Conservation (phyloP, 2,888 invertebrate species). For the Thymelicus sylvestris region DNA sequence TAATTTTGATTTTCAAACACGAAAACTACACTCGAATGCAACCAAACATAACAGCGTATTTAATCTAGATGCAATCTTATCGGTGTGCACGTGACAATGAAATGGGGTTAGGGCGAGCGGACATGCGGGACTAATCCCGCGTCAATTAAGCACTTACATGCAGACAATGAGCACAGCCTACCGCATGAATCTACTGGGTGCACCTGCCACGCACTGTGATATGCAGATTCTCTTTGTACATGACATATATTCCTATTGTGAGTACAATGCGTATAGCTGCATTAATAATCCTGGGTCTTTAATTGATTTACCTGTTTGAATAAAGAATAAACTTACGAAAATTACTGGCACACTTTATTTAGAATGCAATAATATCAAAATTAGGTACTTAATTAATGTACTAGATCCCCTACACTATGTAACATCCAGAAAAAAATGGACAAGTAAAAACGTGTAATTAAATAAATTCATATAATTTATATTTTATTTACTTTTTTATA, state of each 20-base stretch:
- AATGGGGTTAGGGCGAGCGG: conserved; percentile 15
- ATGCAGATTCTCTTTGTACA: conserved; percentile 69
- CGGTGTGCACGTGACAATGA: conserved; percentile 18
- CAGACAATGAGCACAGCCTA: conserved; percentile 67
- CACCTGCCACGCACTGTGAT: conserved; percentile 66
- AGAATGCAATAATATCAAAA: too few species aligned
- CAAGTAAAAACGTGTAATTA: too few species aligned
- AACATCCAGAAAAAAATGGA: too few species aligned
- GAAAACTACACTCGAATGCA: too few species aligned
- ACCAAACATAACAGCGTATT: too few species aligned
- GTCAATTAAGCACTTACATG: conserved; percentile 66
- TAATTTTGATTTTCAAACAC: too few species aligned
- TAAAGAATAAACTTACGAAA: not conserved
- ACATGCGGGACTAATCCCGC: conserved; percentile 42
- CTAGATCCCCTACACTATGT: too few species aligned
- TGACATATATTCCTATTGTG: conserved; percentile 28
- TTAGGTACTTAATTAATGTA: too few species aligned
- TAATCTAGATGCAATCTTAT: conserved; percentile 8
- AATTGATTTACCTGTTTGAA: not conserved
- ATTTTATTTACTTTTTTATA: too few species aligned
- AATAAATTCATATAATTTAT: too few species aligned
- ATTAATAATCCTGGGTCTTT: conserved; percentile 26
- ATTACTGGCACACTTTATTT: too few species aligned
- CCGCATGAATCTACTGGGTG: conserved; percentile 63
- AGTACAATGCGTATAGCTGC: conserved; percentile 9